Base-by-base conservation (phyloP, 1,140 invertebrate genomes). In the Microvelia longipes region DNA sequence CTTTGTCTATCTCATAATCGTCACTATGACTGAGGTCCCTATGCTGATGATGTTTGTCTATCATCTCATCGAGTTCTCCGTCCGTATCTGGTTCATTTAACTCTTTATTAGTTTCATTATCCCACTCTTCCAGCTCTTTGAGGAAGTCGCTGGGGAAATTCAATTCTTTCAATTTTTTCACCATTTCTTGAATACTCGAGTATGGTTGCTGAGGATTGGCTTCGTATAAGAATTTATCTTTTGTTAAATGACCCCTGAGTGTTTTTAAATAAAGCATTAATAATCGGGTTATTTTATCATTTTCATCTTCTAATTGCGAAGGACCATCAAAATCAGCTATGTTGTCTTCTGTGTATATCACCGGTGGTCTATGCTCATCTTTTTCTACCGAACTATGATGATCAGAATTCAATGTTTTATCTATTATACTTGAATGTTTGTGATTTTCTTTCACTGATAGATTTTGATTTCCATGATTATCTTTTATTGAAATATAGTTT, bases 151-250 rank as follows among this genome's bases (percentile, higher is more conserved):
- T 28, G 0, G 69, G 67, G 27, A 70, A 30, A 15, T 29, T 50
- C 29, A 67, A 29, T 1, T 2, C 29, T 27, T 29, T 70, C 61
- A n/a, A 72, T 64, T 24, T 24, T 29, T 66, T 65, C 19, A 70
- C 61, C 66, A 72, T 70, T 2, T 72, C 69, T 0, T 13, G 13
- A 50, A 68, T 50, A 25, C 28, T 72, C 1, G 28, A 25, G 63
- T 29, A 72, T 14, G 28, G 28, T 1, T 26, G 28, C 2, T 26
- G 29, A 27, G 67, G 68, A 61, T 63, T 60, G 28, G 63, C 64
- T 69, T 71, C 68, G 2, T 61, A 28, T 2, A 71, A n/a, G 64
- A 71, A 71, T 66, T 71, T 61, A 26, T 69, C 26, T 27, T 35
- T 25, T 5, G 63, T 66, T 19, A 71, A 27, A 13, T 69, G 24